Evolutionary conservation across 2,888 invertebrate genomes (phyloP).

Genomic region (Cremastinae sp.): DNA sequence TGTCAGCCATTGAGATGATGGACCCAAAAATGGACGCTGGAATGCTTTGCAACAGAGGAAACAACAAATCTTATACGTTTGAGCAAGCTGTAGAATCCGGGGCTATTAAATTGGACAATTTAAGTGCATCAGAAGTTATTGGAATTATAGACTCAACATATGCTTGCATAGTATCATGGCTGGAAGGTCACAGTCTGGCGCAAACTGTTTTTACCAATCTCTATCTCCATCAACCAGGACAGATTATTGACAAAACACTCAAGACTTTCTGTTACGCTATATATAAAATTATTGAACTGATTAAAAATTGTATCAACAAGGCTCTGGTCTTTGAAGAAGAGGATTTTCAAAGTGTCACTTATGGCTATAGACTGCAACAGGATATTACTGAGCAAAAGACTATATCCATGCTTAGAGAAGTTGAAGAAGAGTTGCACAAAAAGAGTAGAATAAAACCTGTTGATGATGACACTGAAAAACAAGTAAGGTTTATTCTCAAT

Average conservation of each 20-base stretch:
- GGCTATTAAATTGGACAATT: slow-evolving; percentile 88
- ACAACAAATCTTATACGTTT: slow-evolving; percentile 91
- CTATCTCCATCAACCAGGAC: slow-evolving; percentile 94
- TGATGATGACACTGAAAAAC: slow-evolving; percentile 78
- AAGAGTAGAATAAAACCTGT: slow-evolving; percentile 84
- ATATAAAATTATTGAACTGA: slow-evolving; percentile 93
- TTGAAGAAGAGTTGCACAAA: slow-evolving; percentile 93
- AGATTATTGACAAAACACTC: slow-evolving; percentile 90
- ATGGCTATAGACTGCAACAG: slow-evolving; percentile 91
- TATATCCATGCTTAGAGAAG: slow-evolving; percentile 91
- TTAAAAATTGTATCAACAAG: slow-evolving; percentile 93
- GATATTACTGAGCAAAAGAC: slow-evolving; percentile 92
- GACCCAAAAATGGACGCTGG: slow-evolving; percentile 99
- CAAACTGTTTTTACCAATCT: slow-evolving; percentile 98
- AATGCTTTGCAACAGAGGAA: slow-evolving; percentile 95
- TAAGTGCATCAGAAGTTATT: slow-evolving; percentile 91
- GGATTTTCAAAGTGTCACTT: slow-evolving; percentile 96
- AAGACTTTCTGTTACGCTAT: slow-evolving; percentile 93
- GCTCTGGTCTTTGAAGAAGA: slow-evolving; percentile 96
- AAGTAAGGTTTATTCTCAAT: slow-evolving; percentile 72
- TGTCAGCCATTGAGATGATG: slow-evolving; percentile 99
- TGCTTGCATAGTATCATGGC: slow-evolving; percentile 97
- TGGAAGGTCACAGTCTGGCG: slow-evolving; percentile 97
- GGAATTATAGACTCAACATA: slow-evolving; percentile 97
- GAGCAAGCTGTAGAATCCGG: slow-evolving; percentile 92